phyloP scores from a whole-genome alignment of 2,797 vertebrate genomes.

The Alca torda region DNA sequence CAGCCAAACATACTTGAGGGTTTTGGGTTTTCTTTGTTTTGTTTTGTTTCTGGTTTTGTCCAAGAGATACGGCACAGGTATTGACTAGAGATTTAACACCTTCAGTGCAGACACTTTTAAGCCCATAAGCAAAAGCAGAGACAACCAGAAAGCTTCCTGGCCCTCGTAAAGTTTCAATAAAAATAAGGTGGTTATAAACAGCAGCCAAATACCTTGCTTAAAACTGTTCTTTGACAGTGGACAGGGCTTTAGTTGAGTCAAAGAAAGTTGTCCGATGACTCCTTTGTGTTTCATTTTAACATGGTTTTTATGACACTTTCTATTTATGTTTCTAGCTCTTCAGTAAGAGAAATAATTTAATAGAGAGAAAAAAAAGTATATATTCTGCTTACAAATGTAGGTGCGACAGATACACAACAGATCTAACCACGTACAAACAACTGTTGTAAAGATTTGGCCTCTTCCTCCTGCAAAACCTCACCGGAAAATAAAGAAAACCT shows the following conservation, averaged over 20 bases:
- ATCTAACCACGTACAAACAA: neutral
- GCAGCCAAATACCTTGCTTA: neutral
- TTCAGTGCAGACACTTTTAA: neutral
- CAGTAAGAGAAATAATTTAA: neutral
- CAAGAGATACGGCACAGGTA: neutral
- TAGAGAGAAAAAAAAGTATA: neutral
- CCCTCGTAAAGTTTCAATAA: neutral
- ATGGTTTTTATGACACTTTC: neutral
- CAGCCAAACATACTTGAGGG: neutral
- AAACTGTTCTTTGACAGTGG: neutral
- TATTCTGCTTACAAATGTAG: neutral
- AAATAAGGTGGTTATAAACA: neutral
- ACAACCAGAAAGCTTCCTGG: neutral
- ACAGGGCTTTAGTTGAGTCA: neutral
- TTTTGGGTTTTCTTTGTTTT: neutral
- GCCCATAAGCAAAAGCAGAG: neutral
- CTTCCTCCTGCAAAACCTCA: neutral
- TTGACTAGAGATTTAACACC: neutral
- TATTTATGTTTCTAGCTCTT: neutral
- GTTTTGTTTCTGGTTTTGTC: neutral
- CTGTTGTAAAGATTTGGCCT: neutral
- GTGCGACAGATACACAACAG: accelerated
- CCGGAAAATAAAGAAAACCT: neutral
- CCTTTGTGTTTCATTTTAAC: neutral
- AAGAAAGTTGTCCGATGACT: neutral